These are phyloP conservation scores for Morus bassanus DNA, from an alignment of 2,797 vertebrate genomes.

Conservation along the genomic window DNA sequence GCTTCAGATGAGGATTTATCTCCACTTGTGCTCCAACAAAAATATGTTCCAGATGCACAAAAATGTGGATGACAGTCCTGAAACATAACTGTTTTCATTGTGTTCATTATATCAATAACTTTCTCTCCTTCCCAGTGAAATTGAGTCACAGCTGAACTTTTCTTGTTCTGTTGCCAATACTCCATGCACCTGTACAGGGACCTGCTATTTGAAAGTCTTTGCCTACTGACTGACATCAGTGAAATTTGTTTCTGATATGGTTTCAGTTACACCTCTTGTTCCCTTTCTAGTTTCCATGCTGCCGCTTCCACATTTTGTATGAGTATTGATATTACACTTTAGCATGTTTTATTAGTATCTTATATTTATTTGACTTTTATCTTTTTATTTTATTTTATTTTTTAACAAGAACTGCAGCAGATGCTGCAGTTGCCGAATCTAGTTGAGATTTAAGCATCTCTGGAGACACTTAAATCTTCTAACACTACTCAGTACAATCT, in stretches of 20 bases:
- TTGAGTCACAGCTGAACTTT: slow-evolving; percentile 1
- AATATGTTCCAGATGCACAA: slow-evolving; percentile 51
- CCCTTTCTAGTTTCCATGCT: neutral
- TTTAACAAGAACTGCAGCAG: slow-evolving; percentile 20
- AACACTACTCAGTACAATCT: slow-evolving; percentile 53
- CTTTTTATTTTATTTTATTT: neutral
- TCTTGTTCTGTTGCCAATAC: slow-evolving; percentile 16
- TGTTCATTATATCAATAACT: slow-evolving; percentile 23
- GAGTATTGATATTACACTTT: neutral
- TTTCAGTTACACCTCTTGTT: neutral
- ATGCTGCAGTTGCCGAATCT: slow-evolving; percentile 2
- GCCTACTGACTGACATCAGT: neutral
- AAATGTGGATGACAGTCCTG: neutral
- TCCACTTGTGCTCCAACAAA: slow-evolving; percentile 33
- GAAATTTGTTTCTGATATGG: neutral
- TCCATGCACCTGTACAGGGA: slow-evolving; percentile 52
- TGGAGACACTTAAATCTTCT: slow-evolving; percentile 69
- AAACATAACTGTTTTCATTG: slow-evolving; percentile 52
- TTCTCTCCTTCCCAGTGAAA: slow-evolving; percentile 35
- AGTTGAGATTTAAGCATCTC: slow-evolving; percentile 61
- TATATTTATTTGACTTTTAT: neutral
- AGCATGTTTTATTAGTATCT: neutral
- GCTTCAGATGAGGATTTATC: slow-evolving; percentile 11
- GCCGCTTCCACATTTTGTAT: neutral
- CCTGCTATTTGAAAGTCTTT: slow-evolving; percentile 32